Conservation (phyloP, 2,797 vertebrate genomes). For the Anabacerthia variegaticeps region DNA sequence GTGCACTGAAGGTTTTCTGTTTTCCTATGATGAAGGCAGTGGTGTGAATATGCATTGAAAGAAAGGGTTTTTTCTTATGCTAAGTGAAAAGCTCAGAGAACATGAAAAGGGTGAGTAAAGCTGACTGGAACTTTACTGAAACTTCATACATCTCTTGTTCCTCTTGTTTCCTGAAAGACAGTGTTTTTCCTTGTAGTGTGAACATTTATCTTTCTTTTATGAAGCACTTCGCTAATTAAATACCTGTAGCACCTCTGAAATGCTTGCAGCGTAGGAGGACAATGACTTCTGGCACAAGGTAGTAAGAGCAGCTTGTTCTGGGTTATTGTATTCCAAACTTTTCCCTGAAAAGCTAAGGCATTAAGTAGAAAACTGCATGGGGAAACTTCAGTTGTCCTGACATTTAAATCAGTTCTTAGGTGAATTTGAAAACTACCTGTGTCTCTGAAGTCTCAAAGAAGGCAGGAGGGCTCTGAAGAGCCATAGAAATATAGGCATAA, state of each 20-base stretch:
- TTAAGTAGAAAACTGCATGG: not conserved
- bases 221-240: not conserved
- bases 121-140: not conserved
- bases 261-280: not conserved
- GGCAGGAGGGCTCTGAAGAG: not conserved
- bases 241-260: not conserved
- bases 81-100: not conserved
- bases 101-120: not conserved
- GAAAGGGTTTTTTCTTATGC: not conserved
- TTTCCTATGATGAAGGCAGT: not conserved
- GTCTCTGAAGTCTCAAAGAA: conserved; percentile 4
- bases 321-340: not conserved
- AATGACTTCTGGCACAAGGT: not conserved
- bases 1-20: not conserved
- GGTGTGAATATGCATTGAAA: not conserved
- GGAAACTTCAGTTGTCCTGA: not conserved
- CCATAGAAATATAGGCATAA: not conserved
- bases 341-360: not conserved
- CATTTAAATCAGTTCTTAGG: not conserved
- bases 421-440: not conserved
- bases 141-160: not conserved
- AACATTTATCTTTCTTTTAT: not conserved
- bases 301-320: not conserved
- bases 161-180: not conserved
- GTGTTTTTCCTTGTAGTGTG: not conserved